Evolutionary conservation across 1,140 invertebrate genomes (phyloP).

Genomic region (Ctenoplectra terminalis): DNA sequence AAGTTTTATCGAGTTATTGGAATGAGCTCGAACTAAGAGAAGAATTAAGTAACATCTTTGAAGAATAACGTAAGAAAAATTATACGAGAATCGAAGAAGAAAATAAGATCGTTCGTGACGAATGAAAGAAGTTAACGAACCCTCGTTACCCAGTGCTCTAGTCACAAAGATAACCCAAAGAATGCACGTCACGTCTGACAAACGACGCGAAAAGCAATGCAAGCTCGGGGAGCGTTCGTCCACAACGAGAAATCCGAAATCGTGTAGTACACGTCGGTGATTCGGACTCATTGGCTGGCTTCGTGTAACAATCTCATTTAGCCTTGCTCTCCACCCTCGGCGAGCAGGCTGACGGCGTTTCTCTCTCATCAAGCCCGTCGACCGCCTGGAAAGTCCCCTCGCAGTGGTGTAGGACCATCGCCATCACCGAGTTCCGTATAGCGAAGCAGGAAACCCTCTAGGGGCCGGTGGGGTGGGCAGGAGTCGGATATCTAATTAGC

Average conservation of each 20-base stretch:
- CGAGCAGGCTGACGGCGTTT: constrained; percentile 2
- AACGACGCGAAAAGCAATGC: neutral
- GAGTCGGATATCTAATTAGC: constrained; percentile 83
- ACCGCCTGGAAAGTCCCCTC: constrained; percentile 59
- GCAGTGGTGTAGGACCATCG: constrained; percentile 42
- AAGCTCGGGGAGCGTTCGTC: neutral
- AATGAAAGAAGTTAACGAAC: constrained; percentile 1
- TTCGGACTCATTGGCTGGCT: constrained; percentile 74
- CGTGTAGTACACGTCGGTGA: constrained; percentile 42
- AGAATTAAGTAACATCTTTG: neutral
- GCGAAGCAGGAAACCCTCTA: constrained; percentile 75
- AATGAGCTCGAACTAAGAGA: too few relatives aligned
- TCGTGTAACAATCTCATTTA: constrained; percentile 82
- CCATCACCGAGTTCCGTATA: constrained; percentile 64
- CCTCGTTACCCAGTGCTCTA: neutral
- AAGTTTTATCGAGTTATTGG: too few relatives aligned
- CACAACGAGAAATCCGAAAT: constrained; percentile 39
- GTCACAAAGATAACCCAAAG: neutral
- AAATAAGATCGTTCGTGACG: too few relatives aligned
- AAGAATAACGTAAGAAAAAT: too few relatives aligned
- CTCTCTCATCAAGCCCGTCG: constrained; percentile 54
- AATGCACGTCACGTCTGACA: neutral
- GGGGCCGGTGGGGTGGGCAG: constrained; percentile 71
- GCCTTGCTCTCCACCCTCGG: constrained; percentile 61
- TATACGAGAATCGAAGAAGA: neutral